Conservation (phyloP, 2,888 invertebrate species). For the Athalia circularis region DNA sequence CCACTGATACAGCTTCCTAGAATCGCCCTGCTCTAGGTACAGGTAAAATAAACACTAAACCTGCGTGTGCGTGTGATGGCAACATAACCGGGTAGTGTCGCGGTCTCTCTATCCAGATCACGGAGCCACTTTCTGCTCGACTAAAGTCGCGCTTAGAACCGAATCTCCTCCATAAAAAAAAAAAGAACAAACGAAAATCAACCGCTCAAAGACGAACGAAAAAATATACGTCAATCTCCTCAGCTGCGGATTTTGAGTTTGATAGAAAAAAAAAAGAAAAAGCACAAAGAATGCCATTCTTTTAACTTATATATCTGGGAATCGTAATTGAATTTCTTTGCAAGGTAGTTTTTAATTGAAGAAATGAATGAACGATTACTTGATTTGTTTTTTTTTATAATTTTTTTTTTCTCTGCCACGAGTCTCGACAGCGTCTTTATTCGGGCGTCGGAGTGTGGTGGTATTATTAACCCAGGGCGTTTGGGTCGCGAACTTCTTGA, state of each 20-base stretch:
- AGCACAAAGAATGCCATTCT: no score
- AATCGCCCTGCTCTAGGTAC: neutral
- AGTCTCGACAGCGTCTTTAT: constrained; percentile 23
- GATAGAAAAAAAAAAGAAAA: no score
- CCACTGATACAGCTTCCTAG: constrained; percentile 6
- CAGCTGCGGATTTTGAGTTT: no score
- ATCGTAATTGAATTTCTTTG: no score
- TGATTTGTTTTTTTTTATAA: no score
- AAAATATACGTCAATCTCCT: no score
- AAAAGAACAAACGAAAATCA: neutral
- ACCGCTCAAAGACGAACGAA: neutral
- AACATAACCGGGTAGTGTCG: constrained; percentile 31
- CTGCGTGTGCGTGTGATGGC: constrained; percentile 27
- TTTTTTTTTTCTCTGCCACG: no score
- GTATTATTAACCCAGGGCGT: constrained; percentile 63
- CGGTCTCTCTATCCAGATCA: constrained; percentile 29
- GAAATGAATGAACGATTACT: no score
- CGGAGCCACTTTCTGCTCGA: neutral
- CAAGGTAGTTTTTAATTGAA: no score
- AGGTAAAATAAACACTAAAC: constrained; percentile 42
- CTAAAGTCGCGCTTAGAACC: constrained; percentile 32
- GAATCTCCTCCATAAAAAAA: neutral
- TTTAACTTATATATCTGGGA: no score
- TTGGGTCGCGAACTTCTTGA: constrained; percentile 60
- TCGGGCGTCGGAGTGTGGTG: constrained; percentile 41